Percentiles rank a stretch among this genome's conserved stretches.
phyloP scores from a whole-genome alignment of 2,797 vertebrate species.

The Rhabdomys pumilio region DNA sequence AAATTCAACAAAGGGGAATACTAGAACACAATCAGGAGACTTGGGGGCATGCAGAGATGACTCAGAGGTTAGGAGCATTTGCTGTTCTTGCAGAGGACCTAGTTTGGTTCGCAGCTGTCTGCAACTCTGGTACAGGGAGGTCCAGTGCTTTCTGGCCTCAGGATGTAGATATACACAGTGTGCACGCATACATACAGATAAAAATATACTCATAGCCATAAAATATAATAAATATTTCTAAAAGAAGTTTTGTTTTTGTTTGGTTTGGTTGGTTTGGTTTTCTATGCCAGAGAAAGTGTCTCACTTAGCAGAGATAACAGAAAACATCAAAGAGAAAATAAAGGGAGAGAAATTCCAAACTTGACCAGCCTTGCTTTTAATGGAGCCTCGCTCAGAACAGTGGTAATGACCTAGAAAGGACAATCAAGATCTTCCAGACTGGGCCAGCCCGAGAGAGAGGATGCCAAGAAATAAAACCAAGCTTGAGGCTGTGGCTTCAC shows the following conservation, averaged over 20 bases:
- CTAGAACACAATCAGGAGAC: neutral
- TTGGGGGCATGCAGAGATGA: neutral
- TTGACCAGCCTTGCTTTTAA: neutral
- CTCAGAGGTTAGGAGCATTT: neutral
- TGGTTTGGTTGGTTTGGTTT: neutral
- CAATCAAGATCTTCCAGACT: neutral
- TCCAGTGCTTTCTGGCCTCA: neutral
- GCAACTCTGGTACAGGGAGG: neutral
- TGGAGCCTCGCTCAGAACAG: neutral
- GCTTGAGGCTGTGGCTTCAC: constrained; percentile 26
- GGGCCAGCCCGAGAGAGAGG: neutral
- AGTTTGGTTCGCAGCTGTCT: neutral
- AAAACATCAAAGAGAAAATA: constrained; percentile 2
- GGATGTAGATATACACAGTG: neutral
- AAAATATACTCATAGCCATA: neutral
- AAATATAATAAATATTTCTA: neutral
- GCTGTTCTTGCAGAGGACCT: neutral
- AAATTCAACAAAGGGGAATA: neutral
- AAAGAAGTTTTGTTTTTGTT: neutral
- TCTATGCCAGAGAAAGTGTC: neutral
- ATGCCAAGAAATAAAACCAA: neutral
- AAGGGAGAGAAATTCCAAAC: neutral
- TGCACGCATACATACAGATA: neutral
- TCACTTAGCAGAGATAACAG: neutral
- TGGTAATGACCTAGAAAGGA: neutral